Percentiles rank a stretch among this genome's conserved stretches.
phyloP scores from a whole-genome alignment of 2,113 vertebrate species.

The Pundamilia nyererei region DNA sequence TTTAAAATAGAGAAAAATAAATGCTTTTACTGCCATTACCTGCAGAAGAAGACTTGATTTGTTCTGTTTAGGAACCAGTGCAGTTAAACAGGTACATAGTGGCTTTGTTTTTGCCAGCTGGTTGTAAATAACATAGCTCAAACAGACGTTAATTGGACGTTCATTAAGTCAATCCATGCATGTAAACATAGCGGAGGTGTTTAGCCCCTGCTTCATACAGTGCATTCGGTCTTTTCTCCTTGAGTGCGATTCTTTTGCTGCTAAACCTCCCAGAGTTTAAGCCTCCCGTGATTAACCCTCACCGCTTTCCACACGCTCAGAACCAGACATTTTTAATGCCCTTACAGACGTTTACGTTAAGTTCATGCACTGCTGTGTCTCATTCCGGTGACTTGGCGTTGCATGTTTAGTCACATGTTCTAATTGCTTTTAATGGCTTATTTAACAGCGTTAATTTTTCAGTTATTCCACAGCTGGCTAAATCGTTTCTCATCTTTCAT shows the following conservation, averaged over 20 bases:
- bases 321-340: neutral
- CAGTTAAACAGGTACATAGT: neutral
- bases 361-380: neutral
- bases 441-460: neutral
- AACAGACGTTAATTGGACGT: slow-evolving; percentile 17
- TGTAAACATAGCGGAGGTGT: slow-evolving; percentile 12
- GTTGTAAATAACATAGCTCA: slow-evolving; percentile 5
- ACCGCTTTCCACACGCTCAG: neutral
- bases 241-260: neutral
- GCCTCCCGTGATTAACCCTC: neutral
- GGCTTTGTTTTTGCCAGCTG: slow-evolving; percentile 8
- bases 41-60: neutral
- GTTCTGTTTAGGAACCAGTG: neutral
- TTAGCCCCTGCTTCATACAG: neutral
- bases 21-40: neutral
- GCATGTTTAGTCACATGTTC: neutral
- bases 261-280: neutral
- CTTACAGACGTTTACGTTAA: neutral
- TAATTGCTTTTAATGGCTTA: neutral
- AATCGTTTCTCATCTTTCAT: neutral
- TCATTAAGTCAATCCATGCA: slow-evolving; percentile 10
- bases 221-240: slow-evolving; percentile 1
- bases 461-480: neutral
- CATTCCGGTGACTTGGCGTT: neutral
- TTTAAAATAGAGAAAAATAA: neutral